Evolutionary conservation across 2,888 invertebrate species (phyloP), one percentile per base, ranked within the genome.

Genomic region (Clistopyga incitator): DNA sequence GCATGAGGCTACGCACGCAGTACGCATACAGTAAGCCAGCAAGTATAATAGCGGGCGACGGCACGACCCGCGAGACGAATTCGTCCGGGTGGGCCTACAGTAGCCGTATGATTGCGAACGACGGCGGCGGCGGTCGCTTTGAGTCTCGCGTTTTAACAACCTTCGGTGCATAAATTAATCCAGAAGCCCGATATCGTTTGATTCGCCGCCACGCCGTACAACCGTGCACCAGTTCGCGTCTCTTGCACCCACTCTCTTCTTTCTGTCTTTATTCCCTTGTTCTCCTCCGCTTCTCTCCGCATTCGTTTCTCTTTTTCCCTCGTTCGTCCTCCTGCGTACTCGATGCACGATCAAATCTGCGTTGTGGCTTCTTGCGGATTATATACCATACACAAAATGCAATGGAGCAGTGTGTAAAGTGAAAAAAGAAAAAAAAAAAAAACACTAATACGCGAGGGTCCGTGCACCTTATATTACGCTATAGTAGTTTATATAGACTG

Each of bases 101-200:
- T 89, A 89, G 90, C 89, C 90, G 89, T 89, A 91, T 89, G 91
- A 92, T 92, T 91, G 90, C 90, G 59, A 82, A 83, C 87, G 85
- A 67, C 82, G 87, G 81, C 85, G 89, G 90, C 91, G 92, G 91
- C 87, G 81, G 78, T 87, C 90, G 76, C 92, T 93, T 92, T 92
- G 92, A 92, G 92, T 92, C 91, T 91, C 92, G 90, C 90, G 89
- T 92, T 93, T 92, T 92, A 93, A 92, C 92, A 90, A 90, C 91
- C 92, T 91, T 88, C 88, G 90, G 90, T 92, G 92, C 91, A 92
- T 92, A 92, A 92, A 93, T 93, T 93, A 93, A 93, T 92, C 90
- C 91, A 92, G 92, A 91, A 92, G 92, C 90, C 90, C 88, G 91
- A 92, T 93, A 92, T 92, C 92, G 92, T 92, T 93, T 92, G 92